Base-by-base conservation (phyloP, 64 coral and sea anemone genomes). In the Hydrozoanthus tunicans region DNA sequence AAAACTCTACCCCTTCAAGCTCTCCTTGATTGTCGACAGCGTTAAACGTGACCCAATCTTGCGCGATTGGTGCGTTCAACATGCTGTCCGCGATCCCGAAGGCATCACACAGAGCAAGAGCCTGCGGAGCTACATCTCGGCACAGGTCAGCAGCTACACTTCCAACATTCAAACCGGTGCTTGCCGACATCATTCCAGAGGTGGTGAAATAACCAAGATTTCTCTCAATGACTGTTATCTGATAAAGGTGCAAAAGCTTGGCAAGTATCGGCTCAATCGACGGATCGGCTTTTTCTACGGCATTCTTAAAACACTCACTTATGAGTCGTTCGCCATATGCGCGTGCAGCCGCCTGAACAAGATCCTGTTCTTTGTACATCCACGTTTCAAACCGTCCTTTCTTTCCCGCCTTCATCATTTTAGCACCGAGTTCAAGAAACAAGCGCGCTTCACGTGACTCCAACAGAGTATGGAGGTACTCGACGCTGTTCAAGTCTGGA, bases 11-110 rank as follows among this genome's bases (percentile, higher is more conserved):
- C 4, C 84, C 84, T 6, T 62, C 54, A 3, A 93, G 85, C 64
- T 97, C 95, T 77, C 95, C 95, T 17, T 79, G 58, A 63, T 97
- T 97, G 62, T 97, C 95, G 68, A 86, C 76, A 15, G 79, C 92
- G 59, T 97, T 97, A 79, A 89, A 97, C 61, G 91, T 86, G 60
- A 97, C 89, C 95, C 95, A 97, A 78, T 97, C 95, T 82, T 90
- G 86, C 11, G 95, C 95, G 32, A 97, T 93, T n/a, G 95, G 95
- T 15, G 95, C 90, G 65, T 85, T 94, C 10, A 97, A 64, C 92
- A 97, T 97, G 66, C 89, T 90, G 78, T 97, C 95, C 23, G 95
- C 77, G 65, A 97, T 77, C 20, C 81, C 95, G 89, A 97, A 97
- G 15, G 95, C 95, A 64, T 97, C 90, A 73, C 95, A 97, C 4